Evolutionary conservation across 2,888 invertebrate species (phyloP).

Genomic region (Operophtera brumata): DNA sequence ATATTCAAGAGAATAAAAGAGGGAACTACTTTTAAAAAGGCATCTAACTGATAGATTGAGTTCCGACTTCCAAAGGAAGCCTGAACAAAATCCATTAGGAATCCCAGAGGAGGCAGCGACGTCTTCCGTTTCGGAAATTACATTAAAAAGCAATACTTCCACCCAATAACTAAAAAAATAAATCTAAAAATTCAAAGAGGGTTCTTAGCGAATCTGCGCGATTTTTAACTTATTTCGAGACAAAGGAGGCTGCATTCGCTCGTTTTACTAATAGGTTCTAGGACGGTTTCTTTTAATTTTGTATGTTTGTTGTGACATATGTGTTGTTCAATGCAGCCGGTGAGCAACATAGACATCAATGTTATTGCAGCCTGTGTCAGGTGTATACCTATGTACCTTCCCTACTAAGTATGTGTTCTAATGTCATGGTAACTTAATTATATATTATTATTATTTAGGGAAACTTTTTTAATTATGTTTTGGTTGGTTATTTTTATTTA

Average conservation of each 20-base stretch:
- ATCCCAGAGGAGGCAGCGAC: slow-evolving; percentile 57
- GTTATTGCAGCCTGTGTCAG: no score
- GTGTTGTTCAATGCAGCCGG: no score
- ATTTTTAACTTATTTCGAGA: slow-evolving; percentile 21
- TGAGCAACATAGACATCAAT: no score
- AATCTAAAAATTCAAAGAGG: slow-evolving; percentile 43
- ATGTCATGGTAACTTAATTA: no score
- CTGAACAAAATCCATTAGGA: slow-evolving; percentile 73
- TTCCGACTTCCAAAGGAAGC: slow-evolving; percentile 47
- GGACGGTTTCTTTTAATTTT: neutral
- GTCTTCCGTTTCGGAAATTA: slow-evolving; percentile 76
- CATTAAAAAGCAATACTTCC: slow-evolving; percentile 76
- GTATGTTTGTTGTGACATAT: no score
- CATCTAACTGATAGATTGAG: slow-evolving; percentile 53
- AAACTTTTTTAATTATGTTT: no score
- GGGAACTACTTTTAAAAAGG: slow-evolving; percentile 36
- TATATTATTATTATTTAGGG: no score
- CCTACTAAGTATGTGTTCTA: no score
- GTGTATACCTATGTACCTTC: no score
- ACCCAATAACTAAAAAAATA: slow-evolving; percentile 59
- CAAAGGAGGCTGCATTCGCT: slow-evolving; percentile 1
- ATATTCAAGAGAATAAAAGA: slow-evolving; percentile 17
- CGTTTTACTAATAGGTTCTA: neutral
- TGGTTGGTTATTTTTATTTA: no score
- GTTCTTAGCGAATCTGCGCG: slow-evolving; percentile 35